Percentiles rank a stretch among this genome's conserved stretches.
phyloP scores from a whole-genome alignment of 2,797 vertebrate species.

The Ictinia mississippiensis region DNA sequence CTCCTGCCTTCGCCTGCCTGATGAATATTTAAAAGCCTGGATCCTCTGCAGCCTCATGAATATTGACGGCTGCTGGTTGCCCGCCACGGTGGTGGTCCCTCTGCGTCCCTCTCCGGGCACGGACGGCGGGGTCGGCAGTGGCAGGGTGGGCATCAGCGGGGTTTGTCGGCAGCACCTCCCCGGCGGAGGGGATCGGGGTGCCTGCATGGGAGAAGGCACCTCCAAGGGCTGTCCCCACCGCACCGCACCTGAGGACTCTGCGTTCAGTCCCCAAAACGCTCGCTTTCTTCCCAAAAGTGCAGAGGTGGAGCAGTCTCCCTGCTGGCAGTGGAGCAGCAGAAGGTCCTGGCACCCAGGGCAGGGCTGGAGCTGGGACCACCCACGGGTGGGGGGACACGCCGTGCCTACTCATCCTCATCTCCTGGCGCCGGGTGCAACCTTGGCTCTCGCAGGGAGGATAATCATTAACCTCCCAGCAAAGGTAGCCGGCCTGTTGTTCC shows the following conservation, averaged over 20 bases:
- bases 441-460: not conserved
- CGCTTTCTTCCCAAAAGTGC: not conserved
- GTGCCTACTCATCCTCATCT: not conserved
- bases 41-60: slow-evolving; percentile 46
- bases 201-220: accelerated
- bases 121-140: not conserved
- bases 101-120: not conserved
- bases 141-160: not conserved
- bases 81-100: not conserved
- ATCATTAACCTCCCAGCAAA: not conserved
- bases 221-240: accelerated
- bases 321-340: not conserved
- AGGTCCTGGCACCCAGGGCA: not conserved
- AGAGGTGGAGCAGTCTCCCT: accelerated
- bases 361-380: not conserved
- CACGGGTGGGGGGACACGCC: accelerated
- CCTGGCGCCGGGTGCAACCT: accelerated
- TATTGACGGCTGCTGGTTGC: not conserved
- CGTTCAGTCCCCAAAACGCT: accelerated
- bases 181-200: not conserved
- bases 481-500: not conserved
- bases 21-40: slow-evolving; percentile 39
- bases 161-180: not conserved
- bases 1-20: not conserved
- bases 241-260: not conserved